Evolutionary conservation across 1,140 invertebrate species (phyloP).

Genomic region (Euwallacea fornicatus): DNA sequence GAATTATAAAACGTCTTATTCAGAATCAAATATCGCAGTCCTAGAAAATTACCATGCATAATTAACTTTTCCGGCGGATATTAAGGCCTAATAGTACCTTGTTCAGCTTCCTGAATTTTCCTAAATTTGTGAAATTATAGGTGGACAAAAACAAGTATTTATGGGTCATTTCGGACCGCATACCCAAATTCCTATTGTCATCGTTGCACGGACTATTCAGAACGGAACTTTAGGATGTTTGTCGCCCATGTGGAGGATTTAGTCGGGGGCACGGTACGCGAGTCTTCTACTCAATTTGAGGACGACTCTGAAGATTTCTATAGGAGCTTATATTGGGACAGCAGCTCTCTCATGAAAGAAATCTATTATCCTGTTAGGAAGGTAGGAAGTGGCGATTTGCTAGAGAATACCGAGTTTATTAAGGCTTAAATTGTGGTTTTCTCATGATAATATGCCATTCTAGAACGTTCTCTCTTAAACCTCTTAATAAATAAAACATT

Average conservation of each 20-base stretch:
- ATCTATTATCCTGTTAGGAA: not conserved
- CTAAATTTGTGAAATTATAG: slow-evolving; percentile 13
- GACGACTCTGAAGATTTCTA: not conserved
- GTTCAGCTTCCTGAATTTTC: not conserved
- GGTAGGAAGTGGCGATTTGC: not conserved
- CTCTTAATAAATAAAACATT: too few species aligned
- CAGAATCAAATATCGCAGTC: slow-evolving; percentile 66
- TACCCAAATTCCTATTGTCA: slow-evolving; percentile 74
- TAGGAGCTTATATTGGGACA: not conserved
- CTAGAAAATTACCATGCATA: slow-evolving; percentile 73
- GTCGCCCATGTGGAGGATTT: slow-evolving; percentile 65
- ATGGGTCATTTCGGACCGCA: slow-evolving; percentile 79
- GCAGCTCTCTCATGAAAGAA: not conserved
- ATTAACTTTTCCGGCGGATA: slow-evolving; percentile 75
- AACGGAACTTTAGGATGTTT: slow-evolving; percentile 77
- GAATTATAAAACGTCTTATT: slow-evolving; percentile 68
- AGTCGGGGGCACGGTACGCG: slow-evolving; percentile 71
- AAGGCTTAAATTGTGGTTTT: slow-evolving; percentile 1
- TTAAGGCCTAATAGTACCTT: slow-evolving; percentile 57
- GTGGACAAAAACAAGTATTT: slow-evolving; percentile 65
- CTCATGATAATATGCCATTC: not conserved
- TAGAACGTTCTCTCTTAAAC: not conserved
- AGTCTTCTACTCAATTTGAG: slow-evolving; percentile 44
- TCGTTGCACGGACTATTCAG: slow-evolving; percentile 72
- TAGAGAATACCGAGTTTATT: not conserved